Evolutionary conservation across 2,888 invertebrate genomes (phyloP).

Genomic region (Corythucha ciliata): DNA sequence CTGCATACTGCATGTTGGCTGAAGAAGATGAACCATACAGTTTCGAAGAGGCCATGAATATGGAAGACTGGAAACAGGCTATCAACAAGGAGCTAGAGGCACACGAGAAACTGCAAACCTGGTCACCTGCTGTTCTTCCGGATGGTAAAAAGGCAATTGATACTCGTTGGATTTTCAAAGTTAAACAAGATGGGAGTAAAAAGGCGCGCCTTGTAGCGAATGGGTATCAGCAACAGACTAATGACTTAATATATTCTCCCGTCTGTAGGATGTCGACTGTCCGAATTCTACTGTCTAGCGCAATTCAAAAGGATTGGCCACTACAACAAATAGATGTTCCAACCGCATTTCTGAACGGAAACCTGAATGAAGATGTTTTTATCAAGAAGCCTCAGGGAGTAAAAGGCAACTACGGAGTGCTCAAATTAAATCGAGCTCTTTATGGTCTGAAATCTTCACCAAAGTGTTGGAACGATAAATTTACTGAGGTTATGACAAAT

Average conservation of each 20-base stretch:
- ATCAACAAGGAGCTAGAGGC: slow-evolving; percentile 24
- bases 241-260: slow-evolving; percentile 1
- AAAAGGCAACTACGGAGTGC: background rate
- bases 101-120: slow-evolving; percentile 26
- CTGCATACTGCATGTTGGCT: slow-evolving; percentile 22
- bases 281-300: slow-evolving; percentile 5
- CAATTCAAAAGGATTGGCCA: slow-evolving; percentile 3
- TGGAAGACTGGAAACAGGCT: slow-evolving; percentile 21
- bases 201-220: slow-evolving; percentile 27
- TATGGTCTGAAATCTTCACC: slow-evolving; percentile 13
- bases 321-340: slow-evolving; percentile 10
- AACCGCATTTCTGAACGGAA: slow-evolving; percentile 12
- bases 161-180: slow-evolving; percentile 26
- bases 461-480: slow-evolving; percentile 22
- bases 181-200: slow-evolving; percentile 23
- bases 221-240: slow-evolving; percentile 27
- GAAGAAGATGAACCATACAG: slow-evolving; percentile 13
- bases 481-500: slow-evolving; percentile 15
- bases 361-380: slow-evolving; percentile 9
- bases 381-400: slow-evolving; percentile 24
- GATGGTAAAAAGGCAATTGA: slow-evolving; percentile 18
- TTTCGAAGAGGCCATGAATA: slow-evolving; percentile 18
- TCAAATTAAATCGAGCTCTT: slow-evolving; percentile 6
- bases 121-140: slow-evolving; percentile 19
- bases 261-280: slow-evolving; percentile 17